Evolutionary conservation across 2,888 invertebrate species (phyloP), one percentile per base, ranked within the genome.

Genomic region (Spisula solida): DNA sequence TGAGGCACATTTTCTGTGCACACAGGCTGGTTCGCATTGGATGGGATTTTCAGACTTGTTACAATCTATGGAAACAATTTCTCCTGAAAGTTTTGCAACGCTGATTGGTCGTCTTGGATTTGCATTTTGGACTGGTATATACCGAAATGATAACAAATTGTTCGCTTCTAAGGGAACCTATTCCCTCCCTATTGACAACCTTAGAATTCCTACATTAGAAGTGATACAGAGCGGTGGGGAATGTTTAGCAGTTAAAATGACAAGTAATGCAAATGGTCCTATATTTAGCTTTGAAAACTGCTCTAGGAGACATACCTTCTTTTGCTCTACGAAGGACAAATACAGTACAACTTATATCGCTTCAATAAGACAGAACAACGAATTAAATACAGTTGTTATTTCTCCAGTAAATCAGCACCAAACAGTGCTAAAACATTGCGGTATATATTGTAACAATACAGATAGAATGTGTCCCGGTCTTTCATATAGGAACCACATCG

Each of bases 11-110:
- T 5, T 25, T 5, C 10, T 66, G 12, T 66, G 60, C 25, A 20
- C 20, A 25, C 60, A 66, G n/a, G n/a, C 25, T 25, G 60, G 60
- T n/a, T 66, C n/a, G 8, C 4, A 25, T 2, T 66, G 60, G 60
- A 66, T 66, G 60, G 60, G 60, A 66, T 66, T 66, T 25, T 66
- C 60, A 12, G 60, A 66, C 60, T n/a, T 6, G 60, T 66, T 66
- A 25, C n/a, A n/a, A 4, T 66, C 60, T 12, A 25, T 8, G 25
- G 25, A 66, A 66, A 66, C n/a, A n/a, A 25, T 66, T 2, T n/a
- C 25, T n/a, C n/a, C 60, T 4, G 60, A 66, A 66, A 20, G n/a
- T 10, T 66, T 66, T 66, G 60, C 8, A 10, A n/a, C 25, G 25
- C 10, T n/a, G 60, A 66, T 66, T n/a, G n/a, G n/a, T 66, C 60